These are phyloP conservation scores for Eriocheir sinensis DNA, from an alignment of 1,140 invertebrate species.

Conservation along the genomic window DNA sequence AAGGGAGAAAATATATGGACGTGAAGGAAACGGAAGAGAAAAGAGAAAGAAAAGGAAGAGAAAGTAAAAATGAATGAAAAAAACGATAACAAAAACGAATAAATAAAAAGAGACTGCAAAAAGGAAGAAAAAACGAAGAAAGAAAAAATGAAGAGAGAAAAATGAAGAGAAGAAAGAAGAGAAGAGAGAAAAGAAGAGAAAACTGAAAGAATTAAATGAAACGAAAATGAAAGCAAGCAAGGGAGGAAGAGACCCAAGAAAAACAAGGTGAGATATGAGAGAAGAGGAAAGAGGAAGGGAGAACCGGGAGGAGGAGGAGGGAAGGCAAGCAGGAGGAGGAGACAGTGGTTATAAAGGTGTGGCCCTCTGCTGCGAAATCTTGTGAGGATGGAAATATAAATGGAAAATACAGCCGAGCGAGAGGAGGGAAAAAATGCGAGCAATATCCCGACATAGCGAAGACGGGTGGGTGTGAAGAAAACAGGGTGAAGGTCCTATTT, in stretches of 20 bases:
- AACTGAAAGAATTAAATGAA: background rate
- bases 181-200: background rate
- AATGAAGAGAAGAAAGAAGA: background rate
- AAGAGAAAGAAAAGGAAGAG: background rate
- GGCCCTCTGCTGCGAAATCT: no score
- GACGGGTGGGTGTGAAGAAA: no score
- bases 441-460: no score
- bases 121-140: background rate
- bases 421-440: no score
- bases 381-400: no score
- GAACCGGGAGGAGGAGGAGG: background rate
- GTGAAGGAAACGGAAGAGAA: background rate
- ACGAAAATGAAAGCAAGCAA: background rate
- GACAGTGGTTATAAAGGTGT: no score
- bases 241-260: background rate
- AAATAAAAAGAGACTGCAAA: background rate
- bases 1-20: background rate
- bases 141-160: background rate
- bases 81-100: background rate
- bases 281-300: slow-evolving; percentile 22
- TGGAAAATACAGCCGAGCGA: no score
- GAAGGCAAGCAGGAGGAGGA: no score
- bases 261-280: background rate
- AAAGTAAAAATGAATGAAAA: background rate
- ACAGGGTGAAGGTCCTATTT: no score